phyloP scores from a whole-genome alignment of 2,888 invertebrate genomes.

The Tipula helvola region DNA sequence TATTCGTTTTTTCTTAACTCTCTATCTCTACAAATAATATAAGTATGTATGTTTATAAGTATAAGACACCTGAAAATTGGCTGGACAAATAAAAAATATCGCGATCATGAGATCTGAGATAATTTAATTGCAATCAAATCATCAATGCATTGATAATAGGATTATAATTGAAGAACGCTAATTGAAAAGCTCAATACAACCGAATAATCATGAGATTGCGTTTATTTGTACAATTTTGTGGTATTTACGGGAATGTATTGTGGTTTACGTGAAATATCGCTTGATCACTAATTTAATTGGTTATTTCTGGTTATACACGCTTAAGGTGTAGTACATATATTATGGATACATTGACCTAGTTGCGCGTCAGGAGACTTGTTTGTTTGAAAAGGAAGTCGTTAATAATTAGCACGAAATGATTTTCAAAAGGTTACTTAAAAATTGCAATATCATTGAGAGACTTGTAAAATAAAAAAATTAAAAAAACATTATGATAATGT shows the following conservation, averaged over 20 bases:
- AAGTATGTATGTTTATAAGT: too few species aligned
- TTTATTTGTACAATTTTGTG: background rate
- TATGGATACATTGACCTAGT: background rate
- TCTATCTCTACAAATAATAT: too few species aligned
- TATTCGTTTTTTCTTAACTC: too few species aligned
- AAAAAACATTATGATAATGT: background rate
- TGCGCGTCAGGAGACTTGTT: background rate
- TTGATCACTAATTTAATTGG: background rate
- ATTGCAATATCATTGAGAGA: background rate
- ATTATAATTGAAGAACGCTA: background rate
- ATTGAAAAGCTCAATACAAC: background rate
- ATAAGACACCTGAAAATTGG: background rate
- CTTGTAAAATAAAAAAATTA: background rate
- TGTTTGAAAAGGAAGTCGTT: background rate
- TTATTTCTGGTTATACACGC: background rate
- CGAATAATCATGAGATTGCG: background rate
- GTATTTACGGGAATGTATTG: background rate
- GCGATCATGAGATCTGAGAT: background rate
- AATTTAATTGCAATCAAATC: background rate
- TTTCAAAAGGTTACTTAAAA: background rate
- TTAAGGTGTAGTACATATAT: background rate
- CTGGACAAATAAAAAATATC: background rate
- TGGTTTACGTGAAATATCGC: background rate
- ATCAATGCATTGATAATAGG: background rate
- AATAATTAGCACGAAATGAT: background rate